Evolutionary conservation across 2,888 invertebrate species (phyloP), one percentile per base, ranked within the genome.

Genomic region (Leptogaster cylindrica): DNA sequence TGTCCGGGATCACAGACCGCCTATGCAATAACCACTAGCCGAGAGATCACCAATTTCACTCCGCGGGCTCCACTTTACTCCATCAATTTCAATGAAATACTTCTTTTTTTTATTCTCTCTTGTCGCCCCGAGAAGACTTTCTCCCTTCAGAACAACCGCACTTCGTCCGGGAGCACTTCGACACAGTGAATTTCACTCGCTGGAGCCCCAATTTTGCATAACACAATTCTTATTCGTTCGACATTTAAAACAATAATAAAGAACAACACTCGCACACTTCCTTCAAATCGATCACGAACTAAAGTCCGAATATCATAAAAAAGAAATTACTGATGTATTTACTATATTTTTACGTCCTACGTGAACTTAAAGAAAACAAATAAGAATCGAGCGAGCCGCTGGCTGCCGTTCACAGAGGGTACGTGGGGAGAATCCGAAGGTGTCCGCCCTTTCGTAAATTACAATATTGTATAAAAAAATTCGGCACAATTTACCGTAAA

Each of bases 21-120:
- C 33, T 16, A 23, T 39, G 7, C 23, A 18, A 55, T 18, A 16
- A 46, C 33, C 33, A 33, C 46, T 18, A 52, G 4, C n/a, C n/a
- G n/a, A n/a, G n/a, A n/a, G n/a, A n/a, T n/a, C n/a, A n/a, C n/a
- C n/a, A n/a, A n/a, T n/a, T 33, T 12, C 52, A 52, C 52, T 8
- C 18, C 14, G 8, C 25, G 8, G 36, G n/a, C 16, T 39, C 36
- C 55, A 55, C 55, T 55, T 55, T 55, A 55, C 39, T 55, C 39
- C 55, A 55, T 55, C 25, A 55, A 55, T 36, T 55, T 55, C 18
- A 33, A 36, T 55, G 14, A 55, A 55, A n/a, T n/a, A n/a, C n/a
- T n/a, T n/a, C n/a, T n/a, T n/a, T n/a, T n/a, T n/a, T n/a, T n/a
- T n/a, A n/a, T 36, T 55, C 31, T 12, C 36, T 36, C 14, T 16